Conservation (phyloP, 2,113 vertebrate genomes). For the Crotalus tigris region DNA sequence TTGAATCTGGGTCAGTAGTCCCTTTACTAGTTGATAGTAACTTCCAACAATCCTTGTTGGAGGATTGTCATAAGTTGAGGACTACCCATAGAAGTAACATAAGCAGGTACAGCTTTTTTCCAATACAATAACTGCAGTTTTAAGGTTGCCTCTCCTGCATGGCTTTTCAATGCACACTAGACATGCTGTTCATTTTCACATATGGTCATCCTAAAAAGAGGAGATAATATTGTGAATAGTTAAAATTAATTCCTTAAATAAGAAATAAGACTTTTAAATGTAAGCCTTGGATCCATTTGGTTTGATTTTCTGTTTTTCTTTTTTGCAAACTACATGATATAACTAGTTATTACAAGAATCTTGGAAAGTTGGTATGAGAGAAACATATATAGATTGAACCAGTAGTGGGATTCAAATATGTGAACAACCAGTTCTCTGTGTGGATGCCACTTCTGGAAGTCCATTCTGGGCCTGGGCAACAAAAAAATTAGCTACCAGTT, state of each 20-base stretch:
- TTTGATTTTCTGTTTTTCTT: background rate
- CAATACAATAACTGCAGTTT: background rate
- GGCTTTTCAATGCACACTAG: background rate
- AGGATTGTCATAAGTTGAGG: background rate
- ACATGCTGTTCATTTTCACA: background rate
- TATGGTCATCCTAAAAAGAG: background rate
- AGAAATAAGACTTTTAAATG: background rate
- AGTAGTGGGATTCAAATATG: too few relatives aligned
- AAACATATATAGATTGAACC: fast-evolving
- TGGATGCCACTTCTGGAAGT: too few relatives aligned
- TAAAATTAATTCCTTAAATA: background rate
- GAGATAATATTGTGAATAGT: background rate
- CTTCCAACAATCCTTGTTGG: background rate
- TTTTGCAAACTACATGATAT: background rate
- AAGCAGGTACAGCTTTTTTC: background rate
- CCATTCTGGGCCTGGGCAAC: too few relatives aligned
- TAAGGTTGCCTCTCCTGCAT: background rate
- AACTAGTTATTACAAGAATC: background rate
- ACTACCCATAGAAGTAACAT: background rate
- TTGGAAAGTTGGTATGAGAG: background rate
- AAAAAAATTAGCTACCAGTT: too few relatives aligned
- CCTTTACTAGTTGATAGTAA: background rate
- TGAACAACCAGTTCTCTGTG: too few relatives aligned
- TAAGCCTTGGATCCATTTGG: background rate
- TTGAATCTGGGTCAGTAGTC: background rate